phyloP scores from a whole-genome alignment of 2,797 vertebrate genomes.

The Petrocephalus schoutedeni region DNA sequence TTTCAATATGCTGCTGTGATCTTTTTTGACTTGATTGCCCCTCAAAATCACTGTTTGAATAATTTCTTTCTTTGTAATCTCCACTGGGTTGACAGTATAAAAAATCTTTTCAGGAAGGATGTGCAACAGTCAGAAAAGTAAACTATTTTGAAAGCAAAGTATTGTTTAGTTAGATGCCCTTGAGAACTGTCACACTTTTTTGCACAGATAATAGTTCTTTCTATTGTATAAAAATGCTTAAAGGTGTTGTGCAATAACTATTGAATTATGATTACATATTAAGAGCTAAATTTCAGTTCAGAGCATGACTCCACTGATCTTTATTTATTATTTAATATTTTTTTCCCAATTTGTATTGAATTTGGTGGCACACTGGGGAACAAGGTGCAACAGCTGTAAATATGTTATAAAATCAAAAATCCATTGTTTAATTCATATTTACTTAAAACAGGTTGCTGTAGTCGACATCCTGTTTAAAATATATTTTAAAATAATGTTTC shows the following conservation, averaged over 20 bases:
- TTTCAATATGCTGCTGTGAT: constrained; percentile 27
- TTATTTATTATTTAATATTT: background rate
- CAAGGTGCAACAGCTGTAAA: constrained; percentile 46
- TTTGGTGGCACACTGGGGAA: constrained; percentile 39
- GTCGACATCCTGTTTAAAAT: constrained; percentile 30
- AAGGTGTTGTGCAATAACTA: constrained; percentile 45
- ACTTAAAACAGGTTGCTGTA: constrained; percentile 29
- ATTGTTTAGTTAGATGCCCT: constrained; percentile 32
- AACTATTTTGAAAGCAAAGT: constrained; percentile 44
- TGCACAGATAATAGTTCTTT: constrained; percentile 38
- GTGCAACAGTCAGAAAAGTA: constrained; percentile 31
- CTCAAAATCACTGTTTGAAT: constrained; percentile 36
- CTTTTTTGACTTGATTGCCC: constrained; percentile 42
- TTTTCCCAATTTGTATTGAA: constrained; percentile 29
- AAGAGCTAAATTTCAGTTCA: constrained; percentile 31
- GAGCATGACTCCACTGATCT: constrained; percentile 37
- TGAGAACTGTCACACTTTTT: constrained; percentile 31
- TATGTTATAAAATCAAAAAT: constrained; percentile 49
- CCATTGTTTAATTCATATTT: constrained; percentile 47
- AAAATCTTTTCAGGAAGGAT: constrained; percentile 1
- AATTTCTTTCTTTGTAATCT: constrained; percentile 34
- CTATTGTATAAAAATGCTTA: constrained; percentile 41
- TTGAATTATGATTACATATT: constrained; percentile 38
- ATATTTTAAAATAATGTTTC: constrained; percentile 45
- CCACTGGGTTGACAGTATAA: constrained; percentile 31